These are phyloP conservation scores for Camponotus floridanus DNA, from an alignment of 1,140 invertebrate genomes.

Conservation along the genomic window DNA sequence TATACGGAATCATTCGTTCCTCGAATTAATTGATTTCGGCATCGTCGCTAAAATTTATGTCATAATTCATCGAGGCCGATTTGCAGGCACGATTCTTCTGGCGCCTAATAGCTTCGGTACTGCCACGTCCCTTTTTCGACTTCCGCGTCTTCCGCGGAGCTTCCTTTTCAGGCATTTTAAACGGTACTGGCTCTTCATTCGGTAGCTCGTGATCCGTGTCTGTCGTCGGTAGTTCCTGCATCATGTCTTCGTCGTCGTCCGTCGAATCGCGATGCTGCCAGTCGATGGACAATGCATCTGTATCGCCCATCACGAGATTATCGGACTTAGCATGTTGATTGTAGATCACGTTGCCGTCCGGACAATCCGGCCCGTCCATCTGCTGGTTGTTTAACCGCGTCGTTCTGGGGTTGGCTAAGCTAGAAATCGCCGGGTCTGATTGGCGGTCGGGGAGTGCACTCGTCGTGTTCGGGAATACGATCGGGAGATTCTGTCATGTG, in stretches of 20 bases:
- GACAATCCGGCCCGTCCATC: conserved; percentile 33
- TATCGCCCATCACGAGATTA: conserved; percentile 14
- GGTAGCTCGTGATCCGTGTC: background rate
- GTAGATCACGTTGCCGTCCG: conserved; percentile 13
- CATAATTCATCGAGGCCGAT: conserved; percentile 40
- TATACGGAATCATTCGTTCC: background rate
- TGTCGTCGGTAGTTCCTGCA: conserved; percentile 10
- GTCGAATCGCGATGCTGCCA: background rate
- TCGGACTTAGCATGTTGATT: background rate
- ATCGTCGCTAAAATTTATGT: conserved; percentile 4
- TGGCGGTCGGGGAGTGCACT: conserved; percentile 78
- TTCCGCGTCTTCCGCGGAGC: conserved; percentile 48
- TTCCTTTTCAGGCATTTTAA: conserved; percentile 71
- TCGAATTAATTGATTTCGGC: background rate
- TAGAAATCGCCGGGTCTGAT: conserved; percentile 84
- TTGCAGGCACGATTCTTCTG: conserved; percentile 58
- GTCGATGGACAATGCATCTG: background rate
- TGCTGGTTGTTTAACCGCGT: conserved; percentile 14
- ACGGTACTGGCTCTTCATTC: conserved; percentile 49
- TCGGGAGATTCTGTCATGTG: conserved; percentile 78
- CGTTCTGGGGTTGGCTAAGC: conserved; percentile 79
- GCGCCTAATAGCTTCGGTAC: conserved; percentile 19
- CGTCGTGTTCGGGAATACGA: conserved; percentile 72
- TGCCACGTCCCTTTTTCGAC: conserved; percentile 43
- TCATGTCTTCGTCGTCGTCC: conserved; percentile 60